These are phyloP conservation scores for Anomalospiza imberbis DNA, from an alignment of 2,797 vertebrate species.

Conservation along the genomic window DNA sequence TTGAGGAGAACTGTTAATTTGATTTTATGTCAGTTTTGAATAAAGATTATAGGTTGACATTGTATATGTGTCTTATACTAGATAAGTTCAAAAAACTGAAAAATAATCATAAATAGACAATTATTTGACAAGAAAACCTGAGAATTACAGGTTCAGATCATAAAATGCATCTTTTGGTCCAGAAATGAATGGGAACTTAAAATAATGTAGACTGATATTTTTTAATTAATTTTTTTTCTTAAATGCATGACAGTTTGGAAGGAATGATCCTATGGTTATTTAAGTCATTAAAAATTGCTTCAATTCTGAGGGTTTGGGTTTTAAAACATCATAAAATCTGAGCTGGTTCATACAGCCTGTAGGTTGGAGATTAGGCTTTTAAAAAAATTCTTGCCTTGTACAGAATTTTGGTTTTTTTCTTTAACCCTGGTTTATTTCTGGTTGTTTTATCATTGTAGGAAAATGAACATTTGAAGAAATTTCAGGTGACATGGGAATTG, in stretches of 20 bases:
- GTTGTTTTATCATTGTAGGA: conserved; percentile 73
- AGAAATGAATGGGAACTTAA: background rate
- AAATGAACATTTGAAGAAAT: conserved; percentile 96
- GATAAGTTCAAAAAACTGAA: background rate
- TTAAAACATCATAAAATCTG: background rate
- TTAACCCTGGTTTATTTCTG: background rate
- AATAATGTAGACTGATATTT: background rate
- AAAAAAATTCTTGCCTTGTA: background rate
- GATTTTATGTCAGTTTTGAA: background rate
- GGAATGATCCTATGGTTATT: background rate
- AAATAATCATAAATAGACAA: background rate
- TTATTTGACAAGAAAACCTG: background rate
- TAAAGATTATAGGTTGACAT: background rate
- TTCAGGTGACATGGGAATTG: conserved; percentile 97
- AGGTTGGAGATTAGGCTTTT: background rate
- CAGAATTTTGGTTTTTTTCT: background rate
- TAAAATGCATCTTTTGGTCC: background rate
- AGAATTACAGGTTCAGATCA: background rate
- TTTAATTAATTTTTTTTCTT: background rate
- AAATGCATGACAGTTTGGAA: background rate
- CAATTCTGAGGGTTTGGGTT: background rate
- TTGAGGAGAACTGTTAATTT: background rate
- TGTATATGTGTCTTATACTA: background rate
- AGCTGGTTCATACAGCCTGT: background rate
- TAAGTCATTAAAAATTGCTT: background rate